Evolutionary conservation across 2,113 vertebrate genomes (phyloP).

Genomic region (Nipponia nippon): DNA sequence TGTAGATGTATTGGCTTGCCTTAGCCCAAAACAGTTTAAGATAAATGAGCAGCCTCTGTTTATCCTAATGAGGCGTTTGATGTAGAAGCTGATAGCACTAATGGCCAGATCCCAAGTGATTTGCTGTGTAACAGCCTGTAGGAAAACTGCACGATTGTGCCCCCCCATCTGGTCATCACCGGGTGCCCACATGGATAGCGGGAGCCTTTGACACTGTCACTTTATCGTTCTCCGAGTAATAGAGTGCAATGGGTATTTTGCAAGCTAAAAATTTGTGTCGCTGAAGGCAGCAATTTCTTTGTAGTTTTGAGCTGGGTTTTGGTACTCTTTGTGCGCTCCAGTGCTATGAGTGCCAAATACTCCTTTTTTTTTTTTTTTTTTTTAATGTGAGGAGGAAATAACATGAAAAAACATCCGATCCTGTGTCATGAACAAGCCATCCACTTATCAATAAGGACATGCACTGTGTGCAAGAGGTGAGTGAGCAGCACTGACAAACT

Average conservation of each 20-base stretch:
- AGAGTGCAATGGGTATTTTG: background rate
- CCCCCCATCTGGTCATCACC: background rate
- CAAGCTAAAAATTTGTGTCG: background rate
- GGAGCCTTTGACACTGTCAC: background rate
- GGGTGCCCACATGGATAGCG: background rate
- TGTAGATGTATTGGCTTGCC: background rate
- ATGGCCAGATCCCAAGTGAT: background rate
- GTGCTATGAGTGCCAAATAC: background rate
- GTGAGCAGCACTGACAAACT: background rate
- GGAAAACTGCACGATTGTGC: background rate
- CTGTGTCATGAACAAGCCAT: rapidly evolving
- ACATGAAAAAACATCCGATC: background rate
- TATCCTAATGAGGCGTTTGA: background rate
- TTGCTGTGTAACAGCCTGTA: background rate
- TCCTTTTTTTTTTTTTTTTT: background rate
- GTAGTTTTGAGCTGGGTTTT: background rate
- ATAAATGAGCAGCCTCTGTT: background rate
- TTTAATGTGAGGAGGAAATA: background rate
- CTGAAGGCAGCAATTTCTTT: background rate
- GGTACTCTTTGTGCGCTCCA: background rate
- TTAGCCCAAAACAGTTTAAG: background rate
- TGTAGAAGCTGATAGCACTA: background rate
- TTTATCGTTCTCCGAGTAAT: background rate
- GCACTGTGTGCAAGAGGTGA: background rate
- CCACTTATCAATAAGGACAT: background rate